A percentile compares a stretch with the other conserved stretches of the same genome.
phyloP scores from a whole-genome alignment of 2,797 vertebrate species.

The Podarcis lilfordi region DNA sequence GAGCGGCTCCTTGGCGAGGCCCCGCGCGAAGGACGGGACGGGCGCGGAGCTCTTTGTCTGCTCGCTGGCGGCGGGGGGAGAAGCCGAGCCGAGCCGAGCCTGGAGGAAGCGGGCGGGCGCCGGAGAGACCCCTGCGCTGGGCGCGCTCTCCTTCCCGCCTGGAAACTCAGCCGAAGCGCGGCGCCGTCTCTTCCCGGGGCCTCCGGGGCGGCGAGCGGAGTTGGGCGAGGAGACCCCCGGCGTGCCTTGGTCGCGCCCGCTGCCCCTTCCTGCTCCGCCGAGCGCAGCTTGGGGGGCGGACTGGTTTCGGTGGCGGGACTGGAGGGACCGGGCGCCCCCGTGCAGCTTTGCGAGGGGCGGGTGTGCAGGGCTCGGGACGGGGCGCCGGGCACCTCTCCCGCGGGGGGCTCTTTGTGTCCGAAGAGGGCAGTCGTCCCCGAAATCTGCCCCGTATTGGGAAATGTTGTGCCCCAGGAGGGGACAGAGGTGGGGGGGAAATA shows the following conservation, averaged over 20 bases:
- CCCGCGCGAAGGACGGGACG: neutral
- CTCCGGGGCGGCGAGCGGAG: neutral
- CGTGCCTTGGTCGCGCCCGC: neutral
- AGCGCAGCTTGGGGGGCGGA: neutral
- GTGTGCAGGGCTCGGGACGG: neutral
- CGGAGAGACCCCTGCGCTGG: neutral
- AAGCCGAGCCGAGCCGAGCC: too few relatives aligned
- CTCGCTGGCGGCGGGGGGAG: neutral
- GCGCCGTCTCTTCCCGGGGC: neutral
- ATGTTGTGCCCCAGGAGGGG: neutral
- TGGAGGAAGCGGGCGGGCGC: neutral
- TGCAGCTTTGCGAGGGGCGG: neutral
- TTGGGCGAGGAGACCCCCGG: neutral
- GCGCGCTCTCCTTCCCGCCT: neutral
- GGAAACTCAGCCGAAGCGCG: neutral
- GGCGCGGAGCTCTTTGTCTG: neutral
- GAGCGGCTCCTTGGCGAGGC: neutral
- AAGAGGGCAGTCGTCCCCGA: neutral
- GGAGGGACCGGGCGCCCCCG: neutral
- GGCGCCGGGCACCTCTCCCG: neutral
- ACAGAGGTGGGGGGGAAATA: too few relatives aligned
- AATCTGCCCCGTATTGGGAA: neutral
- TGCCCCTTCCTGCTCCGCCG: slow-evolving; percentile 36
- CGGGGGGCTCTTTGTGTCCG: neutral
- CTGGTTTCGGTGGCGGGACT: too few relatives aligned